Base-by-base conservation (phyloP, 2,113 vertebrate species). In the Scophthalmus maximus region DNA sequence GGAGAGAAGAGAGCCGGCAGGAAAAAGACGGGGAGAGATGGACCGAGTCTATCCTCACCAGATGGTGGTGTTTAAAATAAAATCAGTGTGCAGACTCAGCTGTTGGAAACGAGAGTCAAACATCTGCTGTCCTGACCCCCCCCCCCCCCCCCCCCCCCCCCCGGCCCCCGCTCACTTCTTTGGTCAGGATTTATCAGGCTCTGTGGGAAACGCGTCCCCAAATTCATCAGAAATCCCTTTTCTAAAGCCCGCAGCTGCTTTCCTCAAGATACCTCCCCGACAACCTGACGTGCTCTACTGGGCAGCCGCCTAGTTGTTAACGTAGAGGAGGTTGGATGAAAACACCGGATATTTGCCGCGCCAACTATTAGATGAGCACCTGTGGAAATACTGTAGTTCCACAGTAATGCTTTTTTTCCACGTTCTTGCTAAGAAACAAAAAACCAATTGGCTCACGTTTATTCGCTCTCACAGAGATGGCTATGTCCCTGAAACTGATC, bases 1-100 rank as follows among this genome's bases (percentile, higher is more conserved):
- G 30, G 40, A 23, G 51, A 8, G n/a, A 18, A 20, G 18, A 62
- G 38, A 66, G 51, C 32, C 50, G 67, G 32, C 46, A 61, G 73
- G 62, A 52, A 69, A 50, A 51, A 57, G 70, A 46, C 10, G 27
- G 42, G 36, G 26, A 58, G 68, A 70, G 86, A 86, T 84, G 85
- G 76, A 65, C 73, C 0, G 11, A 74, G 70, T 78, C 62, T 60
- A 64, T 86, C 76, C 67, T 25, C 49, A 81, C 76, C 89, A 92
- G 87, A 89, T 92, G 89, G 86, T 15, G 58, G 76, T 65, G 78
- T 91, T 92, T 87, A 89, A 89, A 91, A 86, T 90, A 87, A 90
- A 92, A 83, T 84, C 79, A 69, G 82, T 32, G 76, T 84, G 84
- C 89, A 86, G 76, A 86, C 83, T 87, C 89, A 92, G 91, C 91